Percentiles rank a stretch among this genome's conserved stretches.
These are phyloP conservation scores for Lordiphosa collinella DNA, from an alignment of 1,140 invertebrate genomes.

Conservation along the genomic window DNA sequence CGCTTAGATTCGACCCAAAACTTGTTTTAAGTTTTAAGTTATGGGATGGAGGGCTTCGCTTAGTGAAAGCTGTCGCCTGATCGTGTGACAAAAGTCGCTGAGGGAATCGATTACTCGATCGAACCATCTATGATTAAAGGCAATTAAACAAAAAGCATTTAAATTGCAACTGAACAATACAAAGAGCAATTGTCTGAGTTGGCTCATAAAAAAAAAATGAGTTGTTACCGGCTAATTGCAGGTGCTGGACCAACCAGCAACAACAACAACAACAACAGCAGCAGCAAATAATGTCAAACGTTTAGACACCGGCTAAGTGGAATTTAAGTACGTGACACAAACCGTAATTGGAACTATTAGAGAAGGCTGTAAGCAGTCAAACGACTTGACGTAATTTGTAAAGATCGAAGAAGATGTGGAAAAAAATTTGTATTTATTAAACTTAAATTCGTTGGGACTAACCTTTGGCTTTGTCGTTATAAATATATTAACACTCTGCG, in stretches of 20 bases:
- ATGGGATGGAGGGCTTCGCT: conserved; percentile 7
- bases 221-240: conserved; percentile 46
- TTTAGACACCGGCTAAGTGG: conserved; percentile 2
- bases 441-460: too few species aligned
- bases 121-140: conserved; percentile 60
- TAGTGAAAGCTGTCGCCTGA: conserved; percentile 61
- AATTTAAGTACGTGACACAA: conserved; percentile 25
- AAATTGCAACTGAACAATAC: conserved; percentile 45
- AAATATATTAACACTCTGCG: too few species aligned
- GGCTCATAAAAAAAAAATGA: conserved; percentile 55
- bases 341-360: neutral
- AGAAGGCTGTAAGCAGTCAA: too few species aligned
- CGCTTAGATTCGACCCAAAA: conserved; percentile 62
- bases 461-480: too few species aligned
- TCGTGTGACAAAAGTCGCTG: conserved; percentile 62
- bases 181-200: conserved; percentile 26
- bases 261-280: conserved; percentile 1
- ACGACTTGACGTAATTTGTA: too few species aligned
- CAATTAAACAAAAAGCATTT: conserved; percentile 70
- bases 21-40: conserved; percentile 73
- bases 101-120: conserved; percentile 33
- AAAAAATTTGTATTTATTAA: too few species aligned
- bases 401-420: too few species aligned
- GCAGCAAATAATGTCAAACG: neutral
- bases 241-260: conserved; percentile 1